These are phyloP conservation scores for Beaufortia kweichowensis DNA, from an alignment of 2,113 vertebrate genomes.

Conservation along the genomic window DNA sequence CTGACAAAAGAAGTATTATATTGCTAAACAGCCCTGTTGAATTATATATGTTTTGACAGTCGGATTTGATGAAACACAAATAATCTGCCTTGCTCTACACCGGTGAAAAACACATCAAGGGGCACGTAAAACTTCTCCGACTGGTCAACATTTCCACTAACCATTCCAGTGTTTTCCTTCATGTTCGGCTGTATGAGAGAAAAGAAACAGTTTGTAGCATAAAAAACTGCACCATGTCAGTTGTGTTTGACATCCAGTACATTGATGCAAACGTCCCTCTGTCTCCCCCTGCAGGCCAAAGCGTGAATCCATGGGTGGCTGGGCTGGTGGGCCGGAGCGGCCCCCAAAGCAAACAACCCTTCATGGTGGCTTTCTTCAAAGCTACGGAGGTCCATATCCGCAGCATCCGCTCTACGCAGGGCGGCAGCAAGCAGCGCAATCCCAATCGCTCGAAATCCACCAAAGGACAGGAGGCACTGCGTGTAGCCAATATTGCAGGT, in stretches of 20 bases:
- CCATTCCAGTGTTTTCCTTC: neutral
- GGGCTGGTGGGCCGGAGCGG: slow-evolving; percentile 90
- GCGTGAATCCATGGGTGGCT: slow-evolving; percentile 86
- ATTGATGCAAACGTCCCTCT: slow-evolving; percentile 46
- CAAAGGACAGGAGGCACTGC: slow-evolving; percentile 89
- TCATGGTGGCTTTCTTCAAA: slow-evolving; percentile 98
- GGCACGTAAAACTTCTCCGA: neutral
- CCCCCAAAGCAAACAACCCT: slow-evolving; percentile 96
- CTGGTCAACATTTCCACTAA: slow-evolving; percentile 1
- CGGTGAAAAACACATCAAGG: neutral
- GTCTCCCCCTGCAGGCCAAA: slow-evolving; percentile 81
- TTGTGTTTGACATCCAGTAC: neutral
- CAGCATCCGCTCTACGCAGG: slow-evolving; percentile 83
- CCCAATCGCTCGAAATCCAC: slow-evolving; percentile 86
- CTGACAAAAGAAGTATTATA: neutral
- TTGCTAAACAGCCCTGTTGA: neutral
- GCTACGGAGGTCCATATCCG: slow-evolving; percentile 94
- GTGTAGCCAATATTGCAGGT: slow-evolving; percentile 89
- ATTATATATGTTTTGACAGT: neutral
- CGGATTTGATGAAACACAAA: slow-evolving; percentile 1
- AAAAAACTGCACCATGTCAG: neutral
- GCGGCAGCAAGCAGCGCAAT: slow-evolving; percentile 83
- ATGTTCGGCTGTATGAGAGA: neutral
- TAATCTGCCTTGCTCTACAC: neutral
- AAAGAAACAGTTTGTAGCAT: neutral